Conservation (phyloP, 2,113 vertebrate genomes). For the Phalacrocorax aristotelis region DNA sequence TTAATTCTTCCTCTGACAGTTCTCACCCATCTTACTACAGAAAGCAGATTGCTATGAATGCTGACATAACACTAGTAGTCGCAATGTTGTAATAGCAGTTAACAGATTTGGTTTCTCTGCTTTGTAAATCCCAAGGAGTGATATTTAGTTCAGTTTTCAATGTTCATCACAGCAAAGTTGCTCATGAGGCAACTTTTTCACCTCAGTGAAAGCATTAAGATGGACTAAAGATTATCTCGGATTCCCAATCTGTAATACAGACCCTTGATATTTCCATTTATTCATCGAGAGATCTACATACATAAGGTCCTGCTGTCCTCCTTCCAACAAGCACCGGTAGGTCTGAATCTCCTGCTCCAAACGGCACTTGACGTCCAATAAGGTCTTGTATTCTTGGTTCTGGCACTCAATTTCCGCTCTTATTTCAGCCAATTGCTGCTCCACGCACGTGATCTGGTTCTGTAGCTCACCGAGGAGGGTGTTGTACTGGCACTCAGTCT, state of each 20-base stretch:
- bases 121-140: not conserved
- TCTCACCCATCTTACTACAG: not conserved
- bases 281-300: not conserved
- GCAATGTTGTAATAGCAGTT: not conserved
- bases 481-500: constrained; percentile 80
- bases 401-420: constrained; percentile 77
- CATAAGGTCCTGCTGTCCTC: constrained; percentile 71
- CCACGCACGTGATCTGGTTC: constrained; percentile 76
- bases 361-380: constrained; percentile 83
- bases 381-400: constrained; percentile 71
- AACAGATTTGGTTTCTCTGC: not conserved
- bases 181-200: not conserved
- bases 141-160: not conserved
- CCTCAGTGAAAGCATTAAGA: not conserved
- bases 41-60: not conserved
- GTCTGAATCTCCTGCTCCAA: constrained; percentile 87
- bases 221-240: not conserved
- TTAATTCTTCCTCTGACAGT: not conserved
- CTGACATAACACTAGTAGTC: not conserved
- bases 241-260: not conserved
- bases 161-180: not conserved
- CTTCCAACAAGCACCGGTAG: constrained; percentile 82
- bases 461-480: constrained; percentile 76
- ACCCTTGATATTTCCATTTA: not conserved
- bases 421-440: constrained; percentile 79